Evolutionary conservation across 2,113 vertebrate species (phyloP), one percentile per base, ranked within the genome.

Genomic region (Microcebus griseorufus): DNA sequence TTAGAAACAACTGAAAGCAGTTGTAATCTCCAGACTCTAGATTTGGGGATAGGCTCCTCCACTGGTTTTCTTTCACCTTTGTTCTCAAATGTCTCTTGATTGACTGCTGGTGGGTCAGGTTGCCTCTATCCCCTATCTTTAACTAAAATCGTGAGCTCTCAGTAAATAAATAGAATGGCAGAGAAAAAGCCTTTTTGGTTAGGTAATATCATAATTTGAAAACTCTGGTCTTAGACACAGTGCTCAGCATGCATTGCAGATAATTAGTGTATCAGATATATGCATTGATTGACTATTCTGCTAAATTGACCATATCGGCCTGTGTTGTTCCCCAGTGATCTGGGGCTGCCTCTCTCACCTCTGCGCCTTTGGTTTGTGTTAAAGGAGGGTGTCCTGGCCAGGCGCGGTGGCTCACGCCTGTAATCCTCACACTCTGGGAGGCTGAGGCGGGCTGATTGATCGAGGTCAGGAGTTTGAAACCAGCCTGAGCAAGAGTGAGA

Each of bases 121-220:
- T 85, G 48, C 64, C 69, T 86, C 32, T 75, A 17, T 58, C 1
- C 42, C 25, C 86, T 42, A 75, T 67, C 22, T 78, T 69, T 80
- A 96, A 85, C 48, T 72, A 96, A 95, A 93, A 81, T 88, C 80
- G 75, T 42, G 32, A 87, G 32, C 53, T 84, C 53, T 75, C 70
- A 95, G 45, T 88, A 93, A 80, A 84, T 51, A 87, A 81, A 95
- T 9, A 96, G 42, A 32, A 14, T 72, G 14, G 60, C 32, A 53
- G 55, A 82, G 67, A 60, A 85, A 95, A 88, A 60, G 14, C 5
- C 29, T 18, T 90, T 95, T 80, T 55, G 12, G 32, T 82, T 79
- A 90, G 94, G 65, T 18, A 79, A 23, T 65, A 60, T 6, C 75
- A 6, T 70, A 88, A 78, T 42, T 82, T 93, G 34, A 64, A 87